Base-by-base conservation (phyloP, 2,113 vertebrate species). In the Caloenas nicobarica region DNA sequence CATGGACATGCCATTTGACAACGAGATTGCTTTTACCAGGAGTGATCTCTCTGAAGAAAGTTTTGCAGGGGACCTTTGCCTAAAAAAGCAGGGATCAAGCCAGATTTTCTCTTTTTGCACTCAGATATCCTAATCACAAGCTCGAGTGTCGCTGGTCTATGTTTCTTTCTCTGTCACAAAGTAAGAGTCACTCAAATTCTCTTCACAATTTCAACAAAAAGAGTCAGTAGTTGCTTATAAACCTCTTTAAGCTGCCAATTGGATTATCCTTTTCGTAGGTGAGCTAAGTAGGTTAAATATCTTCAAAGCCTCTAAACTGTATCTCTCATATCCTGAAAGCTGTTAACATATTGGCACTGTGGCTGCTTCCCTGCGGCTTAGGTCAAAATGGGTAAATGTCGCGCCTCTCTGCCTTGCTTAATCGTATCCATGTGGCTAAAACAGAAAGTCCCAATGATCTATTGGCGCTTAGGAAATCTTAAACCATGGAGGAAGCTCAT, bases 231-330 rank as follows among this genome's bases (percentile, higher is more conserved):
- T 56, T 87, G 28, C 53, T 82, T 79, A 57, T n/a, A 84, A 86
- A 61, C 87, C 72, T 92, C 51, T 78, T 48, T 61, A 84, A 83
- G 51, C 51, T 87, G 89, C 25, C 81, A 78, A 84, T 62, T 65
- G 86, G 96, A 91, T 95, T 95, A 91, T 91, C 65, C 64, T 91
- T 92, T 89, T 74, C 1, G 0, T 78, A 86, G 89, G 73, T 96
- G 81, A 93, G 77, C 60, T 92, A 96, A 91, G 87, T 92, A 94
- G 89, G 89, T 91, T 96, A 94, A 89, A 81, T n/a, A 58, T 68
- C 81, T 92, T 94, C 56, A 95, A 62, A 94, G 89, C 78, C 42
- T 84, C 65, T 92, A 79, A 94, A 87, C 36, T 74, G 40, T 72
- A 13, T 86, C 81, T 86, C 72, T 91, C 24, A 5, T 73, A 86